Evolutionary conservation across 2,113 vertebrate genomes (phyloP), one percentile per base, ranked within the genome.

Genomic region (Tympanuchus pallidicinctus): DNA sequence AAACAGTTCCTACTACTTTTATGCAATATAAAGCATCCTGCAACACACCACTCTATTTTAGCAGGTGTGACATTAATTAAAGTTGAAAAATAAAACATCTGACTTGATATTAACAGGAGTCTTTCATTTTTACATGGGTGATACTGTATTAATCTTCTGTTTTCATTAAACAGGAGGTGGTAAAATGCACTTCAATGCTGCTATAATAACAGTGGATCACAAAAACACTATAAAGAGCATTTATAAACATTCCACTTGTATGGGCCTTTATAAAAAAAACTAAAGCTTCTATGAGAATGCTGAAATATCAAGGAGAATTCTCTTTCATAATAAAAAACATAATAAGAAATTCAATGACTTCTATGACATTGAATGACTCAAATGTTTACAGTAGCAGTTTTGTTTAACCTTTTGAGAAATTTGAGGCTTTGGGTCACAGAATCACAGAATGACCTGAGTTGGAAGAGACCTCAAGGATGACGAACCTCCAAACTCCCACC

Each of bases 1-100:
- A 93, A 92, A 8, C 90, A 92, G 89, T 72, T 89, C 89, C 93
- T 88, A 48, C 73, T 73, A 86, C 50, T n/a, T 63, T 78, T 64
- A 76, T 86, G 59, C 56, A 86, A 78, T 22, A 90, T 42, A 71
- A 94, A 94, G 76, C 79, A 82, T 65, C 60, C 64, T 61, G 48
- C 48, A 57, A 36, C 32, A 75, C 36, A 70, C 42, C n/a, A 60
- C 65, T 73, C 65, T 90, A 36, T 48, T 93, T 89, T 36, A 95
- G 87, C 70, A 94, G 86, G 81, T 86, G 61, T 75, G 70, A 16
- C 30, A 48, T 74, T 72, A 24, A 80, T 72, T 36, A 36, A 70
- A 71, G 43, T 10, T 81, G 52, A 85, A 94, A 90, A 90, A 86
- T 34, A 88, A 90, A 76, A 61, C 45, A 78, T 34, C 28, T 42